phyloP scores from a whole-genome alignment of 2,113 vertebrate species.

The Apus apus region DNA sequence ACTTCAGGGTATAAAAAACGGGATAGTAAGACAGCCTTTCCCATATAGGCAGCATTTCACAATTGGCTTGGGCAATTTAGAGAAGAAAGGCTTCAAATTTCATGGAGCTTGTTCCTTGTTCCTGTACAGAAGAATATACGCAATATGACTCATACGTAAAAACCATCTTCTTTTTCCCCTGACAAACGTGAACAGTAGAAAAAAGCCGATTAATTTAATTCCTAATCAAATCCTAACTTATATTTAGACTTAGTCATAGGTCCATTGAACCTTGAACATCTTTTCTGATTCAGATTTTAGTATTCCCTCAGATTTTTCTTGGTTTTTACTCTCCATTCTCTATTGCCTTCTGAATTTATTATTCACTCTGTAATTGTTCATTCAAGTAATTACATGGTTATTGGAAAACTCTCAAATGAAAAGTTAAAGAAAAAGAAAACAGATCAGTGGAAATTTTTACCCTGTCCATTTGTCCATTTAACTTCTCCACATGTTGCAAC shows the following conservation, averaged over 20 bases:
- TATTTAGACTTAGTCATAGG: background rate
- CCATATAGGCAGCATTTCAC: background rate
- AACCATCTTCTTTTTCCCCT: background rate
- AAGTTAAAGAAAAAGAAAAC: background rate
- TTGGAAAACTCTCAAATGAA: constrained; percentile 15
- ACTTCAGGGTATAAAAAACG: background rate
- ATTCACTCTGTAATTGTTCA: constrained; percentile 41
- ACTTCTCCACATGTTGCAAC: background rate
- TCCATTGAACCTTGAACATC: background rate
- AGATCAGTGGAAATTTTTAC: background rate
- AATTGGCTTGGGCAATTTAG: background rate
- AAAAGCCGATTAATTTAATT: background rate
- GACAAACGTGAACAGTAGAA: background rate
- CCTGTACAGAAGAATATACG: background rate
- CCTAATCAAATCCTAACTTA: background rate
- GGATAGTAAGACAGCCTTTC: background rate
- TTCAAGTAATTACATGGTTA: constrained; percentile 25
- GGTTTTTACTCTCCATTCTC: background rate
- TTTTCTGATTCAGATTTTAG: background rate
- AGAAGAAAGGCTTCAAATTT: background rate
- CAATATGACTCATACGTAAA: background rate
- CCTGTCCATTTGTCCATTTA: background rate
- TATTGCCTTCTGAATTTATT: background rate
- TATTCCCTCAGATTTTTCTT: background rate
- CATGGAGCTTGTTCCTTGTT: background rate